phyloP scores from a whole-genome alignment of 2,888 invertebrate genomes.

The Lasioglossum zephyrum region DNA sequence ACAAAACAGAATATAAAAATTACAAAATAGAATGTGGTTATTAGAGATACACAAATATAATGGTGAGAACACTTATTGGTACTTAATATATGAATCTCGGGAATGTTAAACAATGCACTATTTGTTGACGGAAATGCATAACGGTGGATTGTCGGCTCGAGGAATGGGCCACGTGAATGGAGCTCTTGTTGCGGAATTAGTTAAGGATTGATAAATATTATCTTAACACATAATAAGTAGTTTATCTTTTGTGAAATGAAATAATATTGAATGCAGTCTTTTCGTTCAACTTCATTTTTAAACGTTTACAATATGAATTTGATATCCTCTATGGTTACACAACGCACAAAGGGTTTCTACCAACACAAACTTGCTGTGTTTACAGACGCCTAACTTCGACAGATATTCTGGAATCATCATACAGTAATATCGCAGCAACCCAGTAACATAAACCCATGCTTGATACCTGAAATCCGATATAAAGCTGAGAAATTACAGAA shows the following conservation, averaged over 20 bases:
- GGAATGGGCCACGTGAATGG: background rate
- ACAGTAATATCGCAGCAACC: background rate
- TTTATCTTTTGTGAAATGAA: background rate
- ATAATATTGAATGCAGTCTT: background rate
- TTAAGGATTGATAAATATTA: background rate
- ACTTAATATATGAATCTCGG: too few relatives aligned
- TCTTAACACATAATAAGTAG: background rate
- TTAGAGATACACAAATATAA: too few relatives aligned
- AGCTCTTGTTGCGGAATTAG: background rate
- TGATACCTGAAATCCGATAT: conserved; percentile 5
- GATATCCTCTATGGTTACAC: background rate
- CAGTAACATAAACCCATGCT: background rate
- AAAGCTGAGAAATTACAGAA: background rate
- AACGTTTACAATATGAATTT: background rate
- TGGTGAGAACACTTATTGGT: too few relatives aligned
- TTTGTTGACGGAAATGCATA: conserved; percentile 26
- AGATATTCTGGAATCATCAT: background rate
- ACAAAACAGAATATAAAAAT: too few relatives aligned
- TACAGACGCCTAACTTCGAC: background rate
- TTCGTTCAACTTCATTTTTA: background rate
- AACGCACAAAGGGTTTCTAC: background rate
- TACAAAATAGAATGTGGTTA: too few relatives aligned
- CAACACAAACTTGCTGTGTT: background rate
- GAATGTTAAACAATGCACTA: conserved; percentile 25
- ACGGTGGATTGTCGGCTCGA: background rate